Base-by-base conservation (phyloP, 2,113 vertebrate species). In the Sander lucioperca region DNA sequence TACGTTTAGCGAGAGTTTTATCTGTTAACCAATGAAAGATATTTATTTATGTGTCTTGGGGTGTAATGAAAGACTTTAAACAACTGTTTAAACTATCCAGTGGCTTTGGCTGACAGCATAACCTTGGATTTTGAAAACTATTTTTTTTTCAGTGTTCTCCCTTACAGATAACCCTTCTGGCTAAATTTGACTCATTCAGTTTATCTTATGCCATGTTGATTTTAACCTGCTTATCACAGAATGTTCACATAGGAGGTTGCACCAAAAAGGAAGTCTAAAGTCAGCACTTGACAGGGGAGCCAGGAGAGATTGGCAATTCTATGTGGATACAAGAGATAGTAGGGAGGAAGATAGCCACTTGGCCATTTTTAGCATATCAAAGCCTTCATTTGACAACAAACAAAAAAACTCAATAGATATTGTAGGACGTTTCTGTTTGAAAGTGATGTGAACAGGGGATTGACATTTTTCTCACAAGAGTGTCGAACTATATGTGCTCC, bases 181-280 rank as follows among this genome's bases (percentile, higher is more conserved):
- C 83, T 91, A 87, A 88, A 90, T 91, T 86, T 89, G 89, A 88
- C 84, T 82, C 74, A 27, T 81, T 85, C 16, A 13, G 16, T 88
- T 93, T 90, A 89, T 94, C 89, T 85, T 50, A 43, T 30, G 45
- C 39, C 14, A 25, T 83, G 80, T 91, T 91, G 87, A 88, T 92
- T 91, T 43, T 79, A 86, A 89, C 59, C 64, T 27, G 61, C 86
- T 93, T 92, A 93, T 92, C 92, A 59, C 67, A 65, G 18, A 79
- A 82, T 25, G 48, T 83, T 83, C 78, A 71, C 65, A 27, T 86
- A 77, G 84, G 67, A 73, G 77, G 77, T 58, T 50, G 57, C 64
- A 65, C 36, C 25, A 23, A 61, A 36, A 58, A 51, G 87, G 88
- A 74, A 87, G 84, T 89, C 88, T 88, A 63, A 71, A 88, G 86